Percentiles rank a stretch among this genome's conserved stretches.
Conservation (phyloP, 2,113 vertebrate species). For the Hucho hucho region DNA sequence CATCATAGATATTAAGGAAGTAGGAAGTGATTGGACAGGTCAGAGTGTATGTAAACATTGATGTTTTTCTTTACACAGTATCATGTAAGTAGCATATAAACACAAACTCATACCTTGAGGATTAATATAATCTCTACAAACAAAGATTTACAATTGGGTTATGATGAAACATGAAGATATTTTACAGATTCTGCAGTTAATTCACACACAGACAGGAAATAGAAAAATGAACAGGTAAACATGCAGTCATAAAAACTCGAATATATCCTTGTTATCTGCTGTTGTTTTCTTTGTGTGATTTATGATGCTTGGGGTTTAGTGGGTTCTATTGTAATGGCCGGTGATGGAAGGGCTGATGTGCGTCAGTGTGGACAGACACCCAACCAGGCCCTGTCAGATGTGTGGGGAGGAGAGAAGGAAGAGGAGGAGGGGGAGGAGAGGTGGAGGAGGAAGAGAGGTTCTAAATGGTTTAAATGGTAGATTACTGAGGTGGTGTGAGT, state of each 20-base stretch:
- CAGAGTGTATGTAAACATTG: not conserved
- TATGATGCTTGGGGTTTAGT: constrained; percentile 57
- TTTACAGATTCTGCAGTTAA: not conserved
- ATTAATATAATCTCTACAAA: too few relatives aligned
- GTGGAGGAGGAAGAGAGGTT: constrained; percentile 28
- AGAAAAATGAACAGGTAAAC: not conserved
- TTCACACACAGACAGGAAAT: constrained; percentile 62
- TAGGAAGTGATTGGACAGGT: not conserved
- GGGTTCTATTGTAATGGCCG: constrained; percentile 68
- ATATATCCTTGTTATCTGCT: constrained; percentile 7
- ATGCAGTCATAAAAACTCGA: not conserved
- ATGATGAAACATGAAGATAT: constrained; percentile 40
- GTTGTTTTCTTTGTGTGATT: constrained; percentile 62
- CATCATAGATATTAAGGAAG: not conserved
- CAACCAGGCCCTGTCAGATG: constrained; percentile 49
- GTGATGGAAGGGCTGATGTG: constrained; percentile 52
- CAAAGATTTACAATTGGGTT: too few relatives aligned
- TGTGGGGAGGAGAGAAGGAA: not conserved
- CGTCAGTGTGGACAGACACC: constrained; percentile 63
- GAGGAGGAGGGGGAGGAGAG: constrained; percentile 28
- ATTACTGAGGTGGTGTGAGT: constrained; percentile 13
- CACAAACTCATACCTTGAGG: too few relatives aligned
- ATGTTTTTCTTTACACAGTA: too few relatives aligned
- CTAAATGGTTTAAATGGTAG: constrained; percentile 61
- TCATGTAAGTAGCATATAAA: too few relatives aligned